Evolutionary conservation across 1,140 invertebrate genomes (phyloP), one percentile per base, ranked within the genome.

Genomic region (Drosophila triauraria): DNA sequence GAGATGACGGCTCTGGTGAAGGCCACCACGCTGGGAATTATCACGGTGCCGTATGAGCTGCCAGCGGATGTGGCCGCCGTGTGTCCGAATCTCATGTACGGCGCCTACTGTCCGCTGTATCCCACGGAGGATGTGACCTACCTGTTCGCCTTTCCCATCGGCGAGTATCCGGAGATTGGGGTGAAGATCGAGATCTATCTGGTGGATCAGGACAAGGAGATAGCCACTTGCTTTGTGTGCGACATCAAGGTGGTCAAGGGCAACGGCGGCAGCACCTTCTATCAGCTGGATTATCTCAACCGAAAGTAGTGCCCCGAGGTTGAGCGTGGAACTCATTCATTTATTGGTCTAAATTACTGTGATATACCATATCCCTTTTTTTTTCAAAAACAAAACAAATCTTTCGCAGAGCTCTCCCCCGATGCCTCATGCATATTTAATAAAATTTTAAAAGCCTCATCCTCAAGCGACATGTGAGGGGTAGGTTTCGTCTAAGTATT

Each of bases 101-200:
- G 67, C 8, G 91, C 91, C 63, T 91, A 91, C 35, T 92, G 91
- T 44, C 91, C 91, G 0, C 54, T 92, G 0, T 92, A 92, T 48
- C 65, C 78, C n/a, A 91, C 82, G 0, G 91, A 92, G 43, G 91
- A 92, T 79, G 91, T 91, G 0, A 91, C 91, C n/a, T 92, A 92
- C 63, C 17, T 82, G 9, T 92, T 92, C 38, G 1, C 15, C 2
- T 92, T 92, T 47, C 83, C 80, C 25, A 82, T 92, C 38, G 85
- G 78, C 2, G 84, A 82, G 42, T 92, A 92, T 58, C 91, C 88
- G 0, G 91, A 92, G 57, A 79, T 92, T 4, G 87, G 85, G 32
- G 83, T 88, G 0, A 92, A 88, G 44, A 81, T 92, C 43, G 91
- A 92, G 57, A 80, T 92, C 15, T 78, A 80, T 59, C n/a, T 92